phyloP scores from a whole-genome alignment of 2,113 vertebrate species.

The Nycticebus coucang region DNA sequence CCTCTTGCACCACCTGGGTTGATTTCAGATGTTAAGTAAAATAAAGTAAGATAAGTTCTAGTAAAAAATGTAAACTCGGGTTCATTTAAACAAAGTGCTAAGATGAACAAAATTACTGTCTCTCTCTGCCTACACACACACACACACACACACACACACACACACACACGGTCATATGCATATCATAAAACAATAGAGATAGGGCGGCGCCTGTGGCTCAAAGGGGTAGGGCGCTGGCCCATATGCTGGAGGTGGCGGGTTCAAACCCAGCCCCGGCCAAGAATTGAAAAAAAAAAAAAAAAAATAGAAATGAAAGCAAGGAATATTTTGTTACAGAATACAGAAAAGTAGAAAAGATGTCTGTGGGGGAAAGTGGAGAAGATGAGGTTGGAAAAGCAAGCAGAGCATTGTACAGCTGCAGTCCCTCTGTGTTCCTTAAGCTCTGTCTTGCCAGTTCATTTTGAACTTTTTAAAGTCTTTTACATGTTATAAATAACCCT shows the following conservation, averaged over 20 bases:
- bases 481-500: neutral
- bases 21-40: constrained; percentile 20
- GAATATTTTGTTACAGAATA: neutral
- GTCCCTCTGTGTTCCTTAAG: neutral
- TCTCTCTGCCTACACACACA: neutral
- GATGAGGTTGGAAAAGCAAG: neutral
- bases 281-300: no score
- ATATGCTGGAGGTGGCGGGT: no score
- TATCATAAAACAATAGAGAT: neutral
- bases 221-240: no score
- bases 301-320: neutral
- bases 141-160: neutral
- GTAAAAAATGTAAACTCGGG: neutral
- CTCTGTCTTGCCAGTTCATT: neutral
- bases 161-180: neutral
- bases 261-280: no score
- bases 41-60: neutral
- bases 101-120: neutral
- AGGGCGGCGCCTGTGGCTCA: no score
- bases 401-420: neutral
- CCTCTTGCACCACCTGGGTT: neutral
- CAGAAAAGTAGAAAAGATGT: neutral
- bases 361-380: neutral
- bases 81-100: neutral
- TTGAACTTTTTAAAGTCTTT: neutral